A percentile compares a stretch with the other conserved stretches of the same genome.
Conservation (phyloP, 1,140 invertebrate genomes). For the Drosophila mauritiana region DNA sequence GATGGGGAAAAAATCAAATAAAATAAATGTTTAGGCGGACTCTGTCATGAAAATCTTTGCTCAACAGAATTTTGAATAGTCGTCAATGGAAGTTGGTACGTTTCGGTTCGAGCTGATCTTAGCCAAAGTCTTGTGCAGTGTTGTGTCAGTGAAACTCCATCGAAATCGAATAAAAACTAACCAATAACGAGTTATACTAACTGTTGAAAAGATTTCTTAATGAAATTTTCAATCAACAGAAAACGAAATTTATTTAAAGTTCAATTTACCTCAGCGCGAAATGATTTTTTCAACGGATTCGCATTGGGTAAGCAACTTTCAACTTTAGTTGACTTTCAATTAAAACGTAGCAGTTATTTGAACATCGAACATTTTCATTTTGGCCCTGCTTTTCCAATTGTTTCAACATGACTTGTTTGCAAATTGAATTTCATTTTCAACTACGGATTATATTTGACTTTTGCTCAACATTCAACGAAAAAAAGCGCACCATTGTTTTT, state of each 20-base stretch:
- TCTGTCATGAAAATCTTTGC: conserved; percentile 65
- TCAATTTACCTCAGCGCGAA: conserved; percentile 1
- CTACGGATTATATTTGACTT: conserved; percentile 70
- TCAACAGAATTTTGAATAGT: conserved; percentile 73
- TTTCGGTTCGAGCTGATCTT: conserved; percentile 48
- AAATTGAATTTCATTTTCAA: conserved; percentile 66
- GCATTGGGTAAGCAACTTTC: conserved; percentile 62
- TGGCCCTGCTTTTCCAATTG: conserved; percentile 44
- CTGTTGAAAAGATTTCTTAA: conserved; percentile 22
- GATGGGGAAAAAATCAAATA: conserved; percentile 29
- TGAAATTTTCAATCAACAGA: conserved; percentile 14
- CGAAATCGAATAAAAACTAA: conserved; percentile 35
- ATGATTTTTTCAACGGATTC: conserved; percentile 71
- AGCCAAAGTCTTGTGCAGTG: neutral
- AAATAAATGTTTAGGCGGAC: conserved; percentile 77
- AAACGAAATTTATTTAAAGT: neutral
- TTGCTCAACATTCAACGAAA: conserved; percentile 57
- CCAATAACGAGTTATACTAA: neutral
- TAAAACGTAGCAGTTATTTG: conserved; percentile 63
- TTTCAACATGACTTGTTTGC: conserved; percentile 71
- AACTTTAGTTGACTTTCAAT: conserved; percentile 68
- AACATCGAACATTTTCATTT: conserved; percentile 37
- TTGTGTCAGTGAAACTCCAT: conserved; percentile 32
- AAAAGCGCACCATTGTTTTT: conserved; percentile 38
- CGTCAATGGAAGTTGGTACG: conserved; percentile 69